Evolutionary conservation across 2,113 vertebrate species (phyloP).

Genomic region (human): GRCh38 chr5:107657501-107658000

Average conservation of each 20-base stretch:
- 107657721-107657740: constrained; percentile 17
- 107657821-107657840: neutral
- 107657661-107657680: neutral
- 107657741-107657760: neutral
- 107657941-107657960: constrained; percentile 50
- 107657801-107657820: constrained; percentile 12
- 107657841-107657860: neutral
- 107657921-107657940: constrained; percentile 56
- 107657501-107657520: constrained; percentile 66
- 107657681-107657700: constrained; percentile 16
- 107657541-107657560: constrained; percentile 71
- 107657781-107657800: constrained; percentile 53
- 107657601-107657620: constrained; percentile 71
- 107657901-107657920: constrained; percentile 52
- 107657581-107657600: constrained; percentile 68
- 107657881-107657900: constrained; percentile 49
- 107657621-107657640: neutral
- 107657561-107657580: constrained; percentile 75
- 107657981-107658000: constrained; percentile 10
- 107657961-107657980: constrained; percentile 11
- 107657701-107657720: neutral
- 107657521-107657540: constrained; percentile 73
- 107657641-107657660: constrained; percentile 42
- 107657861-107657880: neutral
- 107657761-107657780: neutral